Evolutionary conservation across 2,113 vertebrate genomes (phyloP), one percentile per base, ranked within the genome.

Genomic region (Hyla sarda): DNA sequence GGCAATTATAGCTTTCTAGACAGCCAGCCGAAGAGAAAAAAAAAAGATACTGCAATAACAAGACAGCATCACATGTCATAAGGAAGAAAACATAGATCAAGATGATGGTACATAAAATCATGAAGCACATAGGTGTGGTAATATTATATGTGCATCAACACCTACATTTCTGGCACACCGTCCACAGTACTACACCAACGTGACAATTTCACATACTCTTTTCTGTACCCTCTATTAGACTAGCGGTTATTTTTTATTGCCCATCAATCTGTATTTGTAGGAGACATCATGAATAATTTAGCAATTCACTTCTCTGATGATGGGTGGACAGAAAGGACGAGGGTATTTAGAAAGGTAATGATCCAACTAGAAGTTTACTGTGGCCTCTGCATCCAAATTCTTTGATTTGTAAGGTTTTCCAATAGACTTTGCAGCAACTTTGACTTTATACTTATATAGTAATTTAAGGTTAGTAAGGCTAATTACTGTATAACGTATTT

Each of bases 1-100:
- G 87, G 90, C 89, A 90, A 89, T 7, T 90, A 87, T 88, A 88
- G 89, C 90, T 83, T 86, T 83, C 75, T 86, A 47, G 67, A 60
- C 21, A 90, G 87, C 87, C 89, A 88, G 89, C 89, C 87, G 1
- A 90, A 87, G 87, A 82, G 30, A 74, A 21, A n/a, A 58, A 78
- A 82, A 54, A 19, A 3, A 65, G 25, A 19, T 9, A 5, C 13
- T 32, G 13, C 52, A 37, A 30, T 71, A 50, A 37, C 19, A 32
- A 48, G 47, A 34, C 48, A n/a, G 2, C 37, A 58, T 80, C 34
- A 21, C 17, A 14, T 9, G 1, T 11, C 76, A 1, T 23, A 8
- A n/a, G 34, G 14, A 60, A 14, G 13, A 60, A 80, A 45, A 37
- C 25, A 11, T 80, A 45, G 6, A 60, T 60, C 11, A 25, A 41